These are phyloP conservation scores for Prionace glauca DNA, from an alignment of 2,797 vertebrate species.

Conservation along the genomic window DNA sequence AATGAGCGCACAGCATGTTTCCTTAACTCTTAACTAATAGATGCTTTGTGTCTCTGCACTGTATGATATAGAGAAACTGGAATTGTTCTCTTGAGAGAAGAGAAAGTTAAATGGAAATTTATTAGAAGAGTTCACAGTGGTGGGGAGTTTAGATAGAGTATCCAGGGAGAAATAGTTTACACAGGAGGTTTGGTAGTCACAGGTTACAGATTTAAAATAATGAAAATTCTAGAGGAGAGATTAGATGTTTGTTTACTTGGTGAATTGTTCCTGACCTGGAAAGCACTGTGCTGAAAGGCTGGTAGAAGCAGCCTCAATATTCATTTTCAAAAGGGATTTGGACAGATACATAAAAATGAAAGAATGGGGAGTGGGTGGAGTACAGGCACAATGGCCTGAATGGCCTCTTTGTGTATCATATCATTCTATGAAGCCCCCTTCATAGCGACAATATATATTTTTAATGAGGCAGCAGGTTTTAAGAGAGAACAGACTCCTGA, in stretches of 20 bases:
- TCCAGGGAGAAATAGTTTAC: background rate
- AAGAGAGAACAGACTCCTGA: background rate
- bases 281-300: background rate
- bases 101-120: background rate
- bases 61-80: background rate
- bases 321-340: background rate
- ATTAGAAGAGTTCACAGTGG: background rate
- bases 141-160: background rate
- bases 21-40: too few relatives aligned
- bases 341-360: background rate
- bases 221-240: background rate
- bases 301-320: background rate
- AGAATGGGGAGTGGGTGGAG: background rate
- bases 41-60: too few relatives aligned
- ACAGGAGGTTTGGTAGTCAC: background rate
- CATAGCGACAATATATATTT: background rate
- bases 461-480: background rate
- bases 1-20: too few relatives aligned
- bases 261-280: background rate
- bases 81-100: too few relatives aligned
- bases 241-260: background rate
- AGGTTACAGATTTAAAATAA: background rate
- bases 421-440: background rate
- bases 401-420: background rate
- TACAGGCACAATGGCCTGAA: background rate